Base-by-base conservation (phyloP, 2,888 invertebrate species). In the Pterobdella sp. region DNA sequence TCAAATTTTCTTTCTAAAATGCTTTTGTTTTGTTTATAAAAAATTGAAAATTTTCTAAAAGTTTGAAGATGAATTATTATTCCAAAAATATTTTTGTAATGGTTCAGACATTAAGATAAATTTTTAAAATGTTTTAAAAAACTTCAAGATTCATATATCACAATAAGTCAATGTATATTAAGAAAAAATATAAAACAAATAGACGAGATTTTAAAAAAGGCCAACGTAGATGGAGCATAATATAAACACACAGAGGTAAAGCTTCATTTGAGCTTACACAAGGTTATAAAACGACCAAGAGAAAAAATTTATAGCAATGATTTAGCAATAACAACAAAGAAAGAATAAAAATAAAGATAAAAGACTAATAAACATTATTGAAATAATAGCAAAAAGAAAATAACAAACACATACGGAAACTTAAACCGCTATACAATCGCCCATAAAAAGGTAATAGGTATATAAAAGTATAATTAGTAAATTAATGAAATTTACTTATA, bases 251-350 rank as follows among this genome's bases (percentile, higher is more conserved):
- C 60, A 56, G 4, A 22, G 14, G n/a, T n/a, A 56, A 7, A 22
- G 26, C 7, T 56, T 18, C 60, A 22, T n/a, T 18, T n/a, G 26
- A 4, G n/a, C 60, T 4, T n/a, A 56, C 60, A 56, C 60, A 56
- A 56, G 4, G 60, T 56, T n/a, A 56, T 56, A 7, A 56, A 56
- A 56, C n/a, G 4, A 56, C 60, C 26, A 22, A 56, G 60, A 3
- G 3, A 56, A n/a, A n/a, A 22, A 56, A 56, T 56, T 56, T 18
- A 56, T 56, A 22, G n/a, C 60, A 56, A 56, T 56, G 7, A 3
- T 56, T 56, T n/a, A 56, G n/a, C n/a, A 56, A 56, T 7, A 56
- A n/a, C 26, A 56, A 56, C 7, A 56, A 56, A 56, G n/a, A 56
- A 22, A 3, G n/a, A 56, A 56, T 26, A 56, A 22, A 56, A 56